phyloP scores from a whole-genome alignment of 30 jellyfish, hydroid and myxozoan species.

The Chrysaora quinquecirrha region DNA sequence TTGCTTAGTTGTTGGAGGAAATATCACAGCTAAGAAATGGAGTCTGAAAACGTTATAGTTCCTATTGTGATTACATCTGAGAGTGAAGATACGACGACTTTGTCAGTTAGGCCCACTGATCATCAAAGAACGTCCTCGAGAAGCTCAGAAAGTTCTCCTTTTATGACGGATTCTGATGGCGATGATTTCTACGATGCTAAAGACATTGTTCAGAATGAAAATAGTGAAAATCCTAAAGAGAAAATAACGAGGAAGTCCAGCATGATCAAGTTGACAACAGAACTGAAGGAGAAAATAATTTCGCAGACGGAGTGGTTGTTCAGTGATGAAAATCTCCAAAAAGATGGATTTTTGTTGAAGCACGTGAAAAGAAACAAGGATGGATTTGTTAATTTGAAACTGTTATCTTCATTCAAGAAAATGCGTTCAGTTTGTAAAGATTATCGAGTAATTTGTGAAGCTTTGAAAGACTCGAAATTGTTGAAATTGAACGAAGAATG shows the following conservation, averaged over 20 bases:
- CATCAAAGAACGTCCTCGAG: slow-evolving; percentile 30
- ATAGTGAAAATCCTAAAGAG: slow-evolving; percentile 16
- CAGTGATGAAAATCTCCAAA: slow-evolving; percentile 92
- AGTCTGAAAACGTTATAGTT: background rate
- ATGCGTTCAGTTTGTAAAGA: slow-evolving; percentile 91
- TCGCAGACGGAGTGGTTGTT: slow-evolving; percentile 93
- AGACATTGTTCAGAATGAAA: slow-evolving; percentile 16
- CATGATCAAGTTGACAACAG: slow-evolving; percentile 69
- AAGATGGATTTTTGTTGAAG: slow-evolving; percentile 95
- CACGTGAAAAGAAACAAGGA: slow-evolving; percentile 97
- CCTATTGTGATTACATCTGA: background rate
- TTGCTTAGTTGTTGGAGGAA: background rate
- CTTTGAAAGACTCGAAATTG: slow-evolving; percentile 71
- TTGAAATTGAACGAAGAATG: slow-evolving; percentile 83
- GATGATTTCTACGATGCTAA: slow-evolving; percentile 68
- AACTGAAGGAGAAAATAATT: slow-evolving; percentile 66
- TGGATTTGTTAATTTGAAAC: slow-evolving; percentile 93
- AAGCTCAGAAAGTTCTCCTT: slow-evolving; percentile 80
- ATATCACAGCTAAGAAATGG: background rate
- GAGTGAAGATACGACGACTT: background rate
- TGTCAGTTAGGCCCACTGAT: background rate
- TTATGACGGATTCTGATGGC: slow-evolving; percentile 70
- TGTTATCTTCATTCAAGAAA: slow-evolving; percentile 88
- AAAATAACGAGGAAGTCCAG: slow-evolving; percentile 45
- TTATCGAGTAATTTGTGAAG: slow-evolving; percentile 85